A percentile compares a stretch with the other conserved stretches of the same genome.
Conservation (phyloP, 2,888 invertebrate species). For the Orthosia gothica region DNA sequence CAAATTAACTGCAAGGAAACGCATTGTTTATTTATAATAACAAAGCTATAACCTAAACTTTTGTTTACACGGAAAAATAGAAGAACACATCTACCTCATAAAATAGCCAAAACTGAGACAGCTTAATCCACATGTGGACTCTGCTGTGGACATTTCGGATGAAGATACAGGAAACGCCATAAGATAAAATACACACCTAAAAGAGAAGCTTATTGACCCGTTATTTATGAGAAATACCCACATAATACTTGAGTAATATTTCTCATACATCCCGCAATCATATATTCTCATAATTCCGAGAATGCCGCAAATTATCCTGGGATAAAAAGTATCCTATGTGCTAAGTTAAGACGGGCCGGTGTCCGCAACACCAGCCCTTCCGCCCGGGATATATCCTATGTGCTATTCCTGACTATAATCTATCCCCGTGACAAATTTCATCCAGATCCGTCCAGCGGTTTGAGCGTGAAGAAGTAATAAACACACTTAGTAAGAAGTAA, state of each 20-base stretch:
- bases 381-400: too few species aligned
- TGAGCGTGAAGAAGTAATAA: too few species aligned
- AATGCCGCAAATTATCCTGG: too few species aligned
- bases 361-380: too few species aligned
- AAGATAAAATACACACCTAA: constrained; percentile 44
- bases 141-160: constrained; percentile 10
- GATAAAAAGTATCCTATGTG: too few species aligned
- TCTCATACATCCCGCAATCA: constrained; percentile 57
- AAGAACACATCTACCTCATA: background rate
- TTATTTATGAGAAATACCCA: constrained; percentile 61
- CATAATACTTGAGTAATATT: constrained; percentile 56
- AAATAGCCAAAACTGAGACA: background rate
- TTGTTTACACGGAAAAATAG: constrained; percentile 2
- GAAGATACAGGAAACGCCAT: constrained; percentile 20
- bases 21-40: constrained; percentile 4
- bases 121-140: constrained; percentile 11
- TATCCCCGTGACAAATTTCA: too few species aligned
- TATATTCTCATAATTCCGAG: too few species aligned
- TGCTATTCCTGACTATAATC: too few species aligned
- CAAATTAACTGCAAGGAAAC: constrained; percentile 20
- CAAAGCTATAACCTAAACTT: background rate
- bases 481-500: too few species aligned
- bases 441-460: too few species aligned
- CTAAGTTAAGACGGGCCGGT: too few species aligned
- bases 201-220: constrained; percentile 56